Conservation (phyloP, 2,888 invertebrate genomes). For the Drosophila robusta region DNA sequence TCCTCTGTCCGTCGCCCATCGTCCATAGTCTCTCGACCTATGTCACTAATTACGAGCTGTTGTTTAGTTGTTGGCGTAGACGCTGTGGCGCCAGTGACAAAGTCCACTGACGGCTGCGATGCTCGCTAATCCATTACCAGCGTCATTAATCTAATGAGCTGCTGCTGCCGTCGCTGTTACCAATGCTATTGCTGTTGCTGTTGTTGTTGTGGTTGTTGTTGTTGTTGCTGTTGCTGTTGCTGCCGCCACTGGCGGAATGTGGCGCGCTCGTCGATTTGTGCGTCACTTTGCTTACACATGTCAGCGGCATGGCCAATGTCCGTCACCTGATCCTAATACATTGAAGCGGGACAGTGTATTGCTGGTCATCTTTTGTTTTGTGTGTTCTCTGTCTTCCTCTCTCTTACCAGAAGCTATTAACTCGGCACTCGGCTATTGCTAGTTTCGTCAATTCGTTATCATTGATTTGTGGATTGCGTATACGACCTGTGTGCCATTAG, state of each 20-base stretch:
- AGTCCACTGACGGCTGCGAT: constrained; percentile 58
- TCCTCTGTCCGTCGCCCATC: constrained; percentile 14
- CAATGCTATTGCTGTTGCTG: constrained; percentile 20
- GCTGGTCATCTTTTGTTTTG: too few relatives aligned
- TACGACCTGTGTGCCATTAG: constrained; percentile 32
- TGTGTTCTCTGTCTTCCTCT: neutral
- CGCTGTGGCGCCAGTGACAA: constrained; percentile 59
- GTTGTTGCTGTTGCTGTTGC: constrained; percentile 20
- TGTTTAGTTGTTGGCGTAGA: constrained; percentile 62
- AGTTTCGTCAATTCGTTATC: constrained; percentile 31
- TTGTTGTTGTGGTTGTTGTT: constrained; percentile 17
- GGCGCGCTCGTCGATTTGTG: constrained; percentile 45
- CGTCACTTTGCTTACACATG: constrained; percentile 62
- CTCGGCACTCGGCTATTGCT: constrained; percentile 43
- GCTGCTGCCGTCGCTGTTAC: constrained; percentile 33
- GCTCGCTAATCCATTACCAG: constrained; percentile 78
- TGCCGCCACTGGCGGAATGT: constrained; percentile 47
- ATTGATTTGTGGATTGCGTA: constrained; percentile 44
- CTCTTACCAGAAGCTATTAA: constrained; percentile 47
- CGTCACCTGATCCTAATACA: constrained; percentile 67
- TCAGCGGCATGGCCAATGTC: constrained; percentile 51
- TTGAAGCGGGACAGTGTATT: constrained; percentile 30
- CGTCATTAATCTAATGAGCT: constrained; percentile 81
- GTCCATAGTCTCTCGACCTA: constrained; percentile 53
- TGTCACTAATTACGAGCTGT: constrained; percentile 73